A percentile compares a stretch with the other conserved stretches of the same genome.
Conservation (phyloP, 2,888 invertebrate species). For the Tipula confusa region DNA sequence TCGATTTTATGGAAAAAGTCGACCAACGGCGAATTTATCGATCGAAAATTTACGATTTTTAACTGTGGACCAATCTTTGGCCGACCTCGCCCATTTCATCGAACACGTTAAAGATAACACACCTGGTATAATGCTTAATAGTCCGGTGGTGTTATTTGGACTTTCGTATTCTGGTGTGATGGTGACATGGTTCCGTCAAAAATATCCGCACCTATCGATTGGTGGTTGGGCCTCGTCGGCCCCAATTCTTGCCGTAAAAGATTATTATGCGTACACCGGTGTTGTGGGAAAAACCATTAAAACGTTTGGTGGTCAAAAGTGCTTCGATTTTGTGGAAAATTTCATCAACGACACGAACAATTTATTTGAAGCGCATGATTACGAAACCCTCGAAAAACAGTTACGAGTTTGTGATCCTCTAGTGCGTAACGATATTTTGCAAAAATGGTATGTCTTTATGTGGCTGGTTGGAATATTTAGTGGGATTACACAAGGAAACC, state of each 20-base stretch:
- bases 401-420: not conserved
- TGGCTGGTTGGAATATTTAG: too few relatives aligned
- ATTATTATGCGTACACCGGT: constrained; percentile 54
- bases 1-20: constrained; percentile 66
- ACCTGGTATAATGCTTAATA: constrained; percentile 44
- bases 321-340: constrained; percentile 37
- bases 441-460: not conserved
- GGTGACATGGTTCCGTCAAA: constrained; percentile 62
- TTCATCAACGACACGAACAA: not conserved
- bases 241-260: constrained; percentile 59
- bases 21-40: constrained; percentile 51
- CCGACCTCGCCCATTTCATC: constrained; percentile 63
- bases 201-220: constrained; percentile 59
- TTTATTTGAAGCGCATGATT: not conserved
- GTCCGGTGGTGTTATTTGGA: constrained; percentile 55
- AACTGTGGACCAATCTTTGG: constrained; percentile 61
- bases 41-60: constrained; percentile 58
- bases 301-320: constrained; percentile 42
- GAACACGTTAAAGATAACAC: constrained; percentile 48
- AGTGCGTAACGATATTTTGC: not conserved
- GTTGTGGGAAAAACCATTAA: constrained; percentile 44
- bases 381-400: not conserved
- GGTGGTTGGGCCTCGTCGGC: constrained; percentile 64
- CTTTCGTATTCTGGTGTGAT: constrained; percentile 65
- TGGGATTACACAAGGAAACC: too few relatives aligned